These are phyloP conservation scores for Apteryx owenii DNA, from an alignment of 2,113 vertebrate genomes.

Conservation along the genomic window DNA sequence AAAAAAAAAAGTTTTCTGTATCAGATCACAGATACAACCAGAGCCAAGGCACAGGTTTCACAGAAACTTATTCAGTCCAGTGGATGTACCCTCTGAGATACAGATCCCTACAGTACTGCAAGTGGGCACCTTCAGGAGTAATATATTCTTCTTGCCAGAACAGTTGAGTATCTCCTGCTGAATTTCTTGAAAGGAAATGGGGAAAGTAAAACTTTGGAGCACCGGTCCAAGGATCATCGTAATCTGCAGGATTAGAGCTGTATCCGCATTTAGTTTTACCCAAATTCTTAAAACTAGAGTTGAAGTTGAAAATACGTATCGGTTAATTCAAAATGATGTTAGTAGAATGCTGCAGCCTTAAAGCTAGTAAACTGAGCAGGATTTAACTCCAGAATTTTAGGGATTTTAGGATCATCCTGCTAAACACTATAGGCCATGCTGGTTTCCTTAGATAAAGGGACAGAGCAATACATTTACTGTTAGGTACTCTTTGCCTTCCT, in stretches of 20 bases:
- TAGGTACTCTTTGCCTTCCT: neutral
- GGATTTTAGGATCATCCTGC: neutral
- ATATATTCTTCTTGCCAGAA: neutral
- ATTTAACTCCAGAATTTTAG: neutral
- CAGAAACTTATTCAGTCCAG: neutral
- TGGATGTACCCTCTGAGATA: neutral
- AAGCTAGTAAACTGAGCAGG: neutral
- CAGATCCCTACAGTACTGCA: neutral
- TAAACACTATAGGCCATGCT: neutral
- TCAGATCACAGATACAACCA: neutral
- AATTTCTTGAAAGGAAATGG: neutral
- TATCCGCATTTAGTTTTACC: neutral
- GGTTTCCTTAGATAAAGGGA: neutral
- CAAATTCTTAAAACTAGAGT: neutral
- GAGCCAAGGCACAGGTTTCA: neutral
- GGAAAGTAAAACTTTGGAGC: neutral
- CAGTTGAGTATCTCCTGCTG: neutral
- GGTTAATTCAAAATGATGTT: neutral
- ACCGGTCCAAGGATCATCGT: neutral
- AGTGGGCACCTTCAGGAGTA: neutral
- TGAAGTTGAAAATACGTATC: neutral
- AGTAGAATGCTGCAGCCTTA: neutral
- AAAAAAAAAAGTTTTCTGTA: neutral
- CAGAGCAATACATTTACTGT: neutral
- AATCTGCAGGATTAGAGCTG: neutral